A percentile compares a stretch with the other conserved stretches of the same genome.
phyloP scores from a whole-genome alignment of 1,140 invertebrate genomes.

The Periplaneta americana region DNA sequence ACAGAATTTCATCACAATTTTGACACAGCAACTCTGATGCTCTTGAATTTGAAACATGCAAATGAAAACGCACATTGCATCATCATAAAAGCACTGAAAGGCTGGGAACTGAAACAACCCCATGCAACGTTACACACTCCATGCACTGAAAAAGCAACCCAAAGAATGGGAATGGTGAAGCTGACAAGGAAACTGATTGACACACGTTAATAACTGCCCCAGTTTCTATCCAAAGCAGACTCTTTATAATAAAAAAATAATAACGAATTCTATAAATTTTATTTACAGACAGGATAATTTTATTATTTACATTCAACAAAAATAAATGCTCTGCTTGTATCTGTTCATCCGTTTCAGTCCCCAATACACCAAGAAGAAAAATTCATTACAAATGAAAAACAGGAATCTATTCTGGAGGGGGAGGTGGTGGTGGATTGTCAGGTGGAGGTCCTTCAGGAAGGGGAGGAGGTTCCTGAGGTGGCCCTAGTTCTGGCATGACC shows the following conservation, averaged over 20 bases:
- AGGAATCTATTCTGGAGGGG: background rate
- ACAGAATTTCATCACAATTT: no score
- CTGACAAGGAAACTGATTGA: background rate
- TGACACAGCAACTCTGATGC: no score
- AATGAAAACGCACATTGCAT: no score
- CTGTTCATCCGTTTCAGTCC: background rate
- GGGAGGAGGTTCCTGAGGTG: constrained; percentile 3
- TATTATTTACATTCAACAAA: background rate
- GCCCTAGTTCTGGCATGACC: background rate
- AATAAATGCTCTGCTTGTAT: background rate
- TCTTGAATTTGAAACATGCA: no score
- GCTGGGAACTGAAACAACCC: no score
- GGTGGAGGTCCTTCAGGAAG: constrained; percentile 18
- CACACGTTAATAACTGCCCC: background rate
- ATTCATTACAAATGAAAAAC: background rate
- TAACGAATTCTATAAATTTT: background rate
- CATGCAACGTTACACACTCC: no score
- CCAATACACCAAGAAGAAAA: background rate
- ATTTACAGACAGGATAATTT: background rate
- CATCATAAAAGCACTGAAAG: no score
- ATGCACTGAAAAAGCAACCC: no score
- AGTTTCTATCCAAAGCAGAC: background rate
- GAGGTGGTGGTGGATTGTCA: constrained; percentile 14
- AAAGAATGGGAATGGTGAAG: background rate
- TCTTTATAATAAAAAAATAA: background rate